Base-by-base conservation (phyloP, 2,888 invertebrate genomes). In the Tipula helvola region DNA sequence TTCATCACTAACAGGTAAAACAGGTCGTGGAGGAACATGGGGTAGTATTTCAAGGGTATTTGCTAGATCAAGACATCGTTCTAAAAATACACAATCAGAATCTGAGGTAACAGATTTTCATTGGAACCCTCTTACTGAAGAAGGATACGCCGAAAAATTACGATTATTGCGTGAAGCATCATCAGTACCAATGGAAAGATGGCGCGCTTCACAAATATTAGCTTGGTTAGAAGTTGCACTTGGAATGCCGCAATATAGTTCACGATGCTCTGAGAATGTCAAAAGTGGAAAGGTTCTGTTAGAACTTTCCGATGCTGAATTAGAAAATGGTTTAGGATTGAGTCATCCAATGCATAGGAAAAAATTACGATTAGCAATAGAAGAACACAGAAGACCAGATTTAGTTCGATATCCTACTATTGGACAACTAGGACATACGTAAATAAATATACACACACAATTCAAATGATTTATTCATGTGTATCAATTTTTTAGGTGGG, bases 281-380 rank as follows among this genome's bases (percentile, higher is more conserved):
- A 98, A 98, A 91, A 98, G 97, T 90, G 98, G 98, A 89, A 98
- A 97, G 95, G 98, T 98, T 89, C 93, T 98, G 90, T 94, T 98
- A 89, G 98, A 97, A 92, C 93, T 98, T 90, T 96, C 96, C 90
- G 98, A 98, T 90, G 94, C 96, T 86, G 98, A 98, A 91, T 92
- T 98, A 90, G 97, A 97, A 92, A 95, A 96, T 87, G 97, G 97
- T 4, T 92, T 98, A 87, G 97, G 97, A n/a, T 95, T 98, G 89
- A 93, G 95, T 87, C 97, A 98, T 93, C 96, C 97, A 83, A 96
- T 98, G 94, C 98, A 98, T 91, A 94, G 97, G 89, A 97, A 97
- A 92, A 98, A 98, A 91, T 92, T 98, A 88, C 93, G 98, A 86
- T 93, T 98, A 89, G 98, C 98, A 87, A 97, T 98, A 88, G 98